Evolutionary conservation across 2,888 invertebrate genomes (phyloP), one percentile per base, ranked within the genome.

Genomic region (Sphaeridia pumilis): DNA sequence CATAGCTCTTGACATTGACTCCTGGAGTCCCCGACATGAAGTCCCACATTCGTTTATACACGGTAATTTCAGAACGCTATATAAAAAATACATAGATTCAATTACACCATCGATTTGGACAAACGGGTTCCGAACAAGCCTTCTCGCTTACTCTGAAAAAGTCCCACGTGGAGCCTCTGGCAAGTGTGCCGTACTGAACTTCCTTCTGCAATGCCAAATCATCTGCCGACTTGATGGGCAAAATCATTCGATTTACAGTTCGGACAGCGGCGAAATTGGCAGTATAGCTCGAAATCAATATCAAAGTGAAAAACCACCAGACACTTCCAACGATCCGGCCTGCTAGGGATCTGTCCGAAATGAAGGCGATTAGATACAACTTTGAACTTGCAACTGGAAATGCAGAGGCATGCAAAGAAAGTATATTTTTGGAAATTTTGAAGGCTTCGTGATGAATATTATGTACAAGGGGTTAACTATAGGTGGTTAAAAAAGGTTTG

Each of bases 271-370:
- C 93, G 66, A 98, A 77, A 73, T 98, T 98, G 55, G 98, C 97
- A 45, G 98, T 98, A 72, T 98, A 98, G 22, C 95, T 95, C 52
- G 95, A 95, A 60, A 95, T 90, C 52, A 97, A 79, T 68, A 98
- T 97, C 58, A 98, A 76, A 0, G 95, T 97, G 73, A 98, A 98
- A 73, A 97, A 97, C 94, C 97, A 98, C 97, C 97, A 98, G 1
- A 95, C 94, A 34, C 90, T 88, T 42, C 94, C 94, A 2, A 97
- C 97, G 66, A 97, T 94, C 56, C 97, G 78, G 3, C 92, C 92
- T 1, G 89, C 89, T 62, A 89, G 78, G 3, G 87, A 87, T 69
- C 87, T 80, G n/a, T n/a, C n/a, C n/a, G n/a, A n/a, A n/a, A n/a
- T n/a, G n/a, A n/a, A n/a, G n/a, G n/a, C n/a, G n/a, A n/a, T n/a